Conservation (phyloP, 2,113 vertebrate species). For the Dunckerocampus dactyliophorus region DNA sequence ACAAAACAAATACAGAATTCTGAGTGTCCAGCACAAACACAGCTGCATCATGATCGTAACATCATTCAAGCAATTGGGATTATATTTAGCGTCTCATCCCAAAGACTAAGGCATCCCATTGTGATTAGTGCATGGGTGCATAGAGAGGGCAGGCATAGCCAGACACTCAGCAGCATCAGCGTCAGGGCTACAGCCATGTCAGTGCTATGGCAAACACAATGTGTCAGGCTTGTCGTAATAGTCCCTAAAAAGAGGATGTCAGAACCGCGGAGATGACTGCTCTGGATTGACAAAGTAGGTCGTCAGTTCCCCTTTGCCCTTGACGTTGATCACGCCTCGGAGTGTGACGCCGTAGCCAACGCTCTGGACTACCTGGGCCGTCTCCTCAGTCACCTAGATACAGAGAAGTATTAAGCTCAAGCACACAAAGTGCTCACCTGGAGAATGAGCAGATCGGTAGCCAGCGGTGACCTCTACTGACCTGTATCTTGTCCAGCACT, state of each 20-base stretch:
- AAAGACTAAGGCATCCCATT: constrained; percentile 20
- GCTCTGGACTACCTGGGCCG: constrained; percentile 70
- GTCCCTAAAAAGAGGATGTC: constrained; percentile 3
- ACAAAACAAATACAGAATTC: background rate
- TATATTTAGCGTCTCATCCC: constrained; percentile 32
- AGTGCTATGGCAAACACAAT: background rate
- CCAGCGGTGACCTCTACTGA: constrained; percentile 24
- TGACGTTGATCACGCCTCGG: constrained; percentile 81
- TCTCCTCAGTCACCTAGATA: constrained; percentile 84
- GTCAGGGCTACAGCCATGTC: background rate
- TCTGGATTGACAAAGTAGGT: constrained; percentile 80
- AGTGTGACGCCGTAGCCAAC: constrained; percentile 77
- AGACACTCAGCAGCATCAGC: no score
- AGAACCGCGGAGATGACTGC: constrained; percentile 35
- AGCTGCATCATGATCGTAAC: background rate
- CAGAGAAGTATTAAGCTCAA: background rate
- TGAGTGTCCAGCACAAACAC: background rate
- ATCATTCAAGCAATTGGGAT: constrained; percentile 15
- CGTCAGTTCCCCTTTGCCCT: constrained; percentile 87
- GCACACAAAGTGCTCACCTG: background rate
- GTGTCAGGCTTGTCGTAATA: background rate
- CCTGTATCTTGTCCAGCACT: constrained; percentile 85
- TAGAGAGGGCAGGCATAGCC: no score
- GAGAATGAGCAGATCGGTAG: background rate
- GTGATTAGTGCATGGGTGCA: background rate